A percentile compares a stretch with the other conserved stretches of the same genome.
These are phyloP conservation scores for Myrmecobius fasciatus DNA, from an alignment of 2,113 vertebrate genomes.

Conservation along the genomic window DNA sequence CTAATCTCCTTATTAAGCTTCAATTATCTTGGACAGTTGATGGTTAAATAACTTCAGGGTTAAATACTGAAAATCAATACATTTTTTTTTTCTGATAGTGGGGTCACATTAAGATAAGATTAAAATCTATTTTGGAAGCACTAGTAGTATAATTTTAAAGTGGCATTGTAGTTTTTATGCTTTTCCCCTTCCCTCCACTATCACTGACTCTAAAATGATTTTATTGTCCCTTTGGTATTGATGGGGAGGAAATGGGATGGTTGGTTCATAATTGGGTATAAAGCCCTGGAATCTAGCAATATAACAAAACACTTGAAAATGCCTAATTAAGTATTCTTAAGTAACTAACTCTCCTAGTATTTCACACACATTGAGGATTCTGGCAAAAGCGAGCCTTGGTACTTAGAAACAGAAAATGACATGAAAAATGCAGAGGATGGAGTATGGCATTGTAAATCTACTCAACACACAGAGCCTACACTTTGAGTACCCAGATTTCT, in stretches of 20 bases:
- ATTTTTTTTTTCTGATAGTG: constrained; percentile 47
- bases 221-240: neutral
- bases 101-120: constrained; percentile 26
- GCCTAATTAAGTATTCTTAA: constrained; percentile 1
- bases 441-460: neutral
- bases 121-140: neutral
- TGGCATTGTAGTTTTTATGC: constrained; percentile 18
- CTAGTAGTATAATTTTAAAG: neutral
- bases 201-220: neutral
- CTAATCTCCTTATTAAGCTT: neutral
- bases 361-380: constrained; percentile 31
- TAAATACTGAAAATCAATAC: constrained; percentile 52
- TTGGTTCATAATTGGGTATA: neutral
- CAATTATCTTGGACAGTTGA: constrained; percentile 25
- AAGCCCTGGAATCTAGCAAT: constrained; percentile 30
- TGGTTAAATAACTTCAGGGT: constrained; percentile 58
- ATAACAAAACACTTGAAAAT: constrained; percentile 69
- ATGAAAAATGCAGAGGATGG: constrained; percentile 2
- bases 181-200: neutral
- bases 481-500: neutral
- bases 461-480: neutral
- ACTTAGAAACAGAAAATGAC: constrained; percentile 26
- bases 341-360: neutral
- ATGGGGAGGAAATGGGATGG: neutral
- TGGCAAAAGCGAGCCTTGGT: constrained; percentile 12